These are phyloP conservation scores for Andrena fulva DNA, from an alignment of 2,888 invertebrate species.

Conservation along the genomic window DNA sequence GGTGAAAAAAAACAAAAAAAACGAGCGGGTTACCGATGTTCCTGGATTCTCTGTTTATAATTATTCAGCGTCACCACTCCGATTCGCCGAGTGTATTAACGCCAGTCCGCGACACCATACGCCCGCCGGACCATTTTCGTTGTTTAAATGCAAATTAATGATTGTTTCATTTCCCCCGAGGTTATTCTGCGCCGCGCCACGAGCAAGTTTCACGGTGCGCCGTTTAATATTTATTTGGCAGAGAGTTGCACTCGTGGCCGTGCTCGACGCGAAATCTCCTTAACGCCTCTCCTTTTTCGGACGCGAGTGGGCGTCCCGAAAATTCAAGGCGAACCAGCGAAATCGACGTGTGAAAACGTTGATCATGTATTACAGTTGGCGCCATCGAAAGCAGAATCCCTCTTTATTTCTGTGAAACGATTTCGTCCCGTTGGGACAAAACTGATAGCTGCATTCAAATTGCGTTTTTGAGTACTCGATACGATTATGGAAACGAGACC, in stretches of 20 bases:
- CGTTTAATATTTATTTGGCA: constrained; percentile 27
- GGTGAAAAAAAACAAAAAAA: constrained; percentile 18
- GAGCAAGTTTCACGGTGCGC: neutral
- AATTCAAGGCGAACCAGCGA: neutral
- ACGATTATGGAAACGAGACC: neutral
- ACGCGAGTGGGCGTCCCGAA: neutral
- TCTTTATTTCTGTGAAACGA: neutral
- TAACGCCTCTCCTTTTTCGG: neutral
- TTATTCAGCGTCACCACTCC: constrained; percentile 47
- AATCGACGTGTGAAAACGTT: constrained; percentile 1
- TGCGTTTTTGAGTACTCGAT: neutral
- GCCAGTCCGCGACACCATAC: neutral
- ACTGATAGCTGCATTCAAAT: neutral
- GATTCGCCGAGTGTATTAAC: constrained; percentile 27
- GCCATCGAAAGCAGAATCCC: neutral
- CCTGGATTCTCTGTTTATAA: constrained; percentile 29
- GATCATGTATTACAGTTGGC: neutral
- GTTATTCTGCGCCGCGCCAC: neutral
- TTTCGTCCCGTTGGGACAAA: neutral
- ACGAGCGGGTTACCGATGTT: constrained; percentile 15
- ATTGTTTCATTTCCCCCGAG: constrained; percentile 20
- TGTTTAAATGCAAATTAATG: constrained; percentile 51
- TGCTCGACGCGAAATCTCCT: neutral
- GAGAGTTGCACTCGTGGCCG: neutral
- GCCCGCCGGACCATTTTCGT: neutral